Evolutionary conservation across 1,140 invertebrate species (phyloP), one percentile per base, ranked within the genome.

Genomic region (Drosophila chauvacae): DNA sequence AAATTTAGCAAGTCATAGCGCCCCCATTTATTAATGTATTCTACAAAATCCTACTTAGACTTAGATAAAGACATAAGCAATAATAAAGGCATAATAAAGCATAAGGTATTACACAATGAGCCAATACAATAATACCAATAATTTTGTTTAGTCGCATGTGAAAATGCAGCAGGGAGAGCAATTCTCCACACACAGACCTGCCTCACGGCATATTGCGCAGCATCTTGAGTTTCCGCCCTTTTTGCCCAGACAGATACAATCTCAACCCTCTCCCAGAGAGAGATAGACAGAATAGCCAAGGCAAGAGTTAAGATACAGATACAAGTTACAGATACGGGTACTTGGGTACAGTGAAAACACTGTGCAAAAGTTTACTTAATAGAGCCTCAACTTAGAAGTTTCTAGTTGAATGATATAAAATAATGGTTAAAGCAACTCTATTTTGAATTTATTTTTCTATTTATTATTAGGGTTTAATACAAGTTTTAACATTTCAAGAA

Each of bases 221-320:
- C 84, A 88, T 88, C 84, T 88, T 81, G 66, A 88, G 50, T 78
- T 81, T 66, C 72, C 77, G 72, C 80, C 77, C 73, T 79, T 82
- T 76, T 70, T 44, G 62, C 58, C 64, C 55, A 79, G 50, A 65
- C 37, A 33, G 33, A 10, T n/a, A 18, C 14, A n/a, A 18, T n/a
- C 20, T 13, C 16, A 20, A n/a, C n/a, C 14, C 14, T 18, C 5
- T 10, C 9, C 26, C n/a, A 53, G 10, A 14, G 26, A 20, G 13
- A 61, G 28, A 75, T 35, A 7, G 18, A 6, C 23, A 14, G 47
- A 44, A 18, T 41, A 44, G 20, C 51, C 65, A 85, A 81, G 74
- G 74, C 81, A 78, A 71, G 47, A 60, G 45, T 20, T 61, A 48
- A 39, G 28, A 68, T 55, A 69, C 51, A 72, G 44, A 72, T 72